Evolutionary conservation across 2,797 vertebrate genomes (phyloP), one percentile per base, ranked within the genome.

Genomic region (Hoplostethus atlanticus): DNA sequence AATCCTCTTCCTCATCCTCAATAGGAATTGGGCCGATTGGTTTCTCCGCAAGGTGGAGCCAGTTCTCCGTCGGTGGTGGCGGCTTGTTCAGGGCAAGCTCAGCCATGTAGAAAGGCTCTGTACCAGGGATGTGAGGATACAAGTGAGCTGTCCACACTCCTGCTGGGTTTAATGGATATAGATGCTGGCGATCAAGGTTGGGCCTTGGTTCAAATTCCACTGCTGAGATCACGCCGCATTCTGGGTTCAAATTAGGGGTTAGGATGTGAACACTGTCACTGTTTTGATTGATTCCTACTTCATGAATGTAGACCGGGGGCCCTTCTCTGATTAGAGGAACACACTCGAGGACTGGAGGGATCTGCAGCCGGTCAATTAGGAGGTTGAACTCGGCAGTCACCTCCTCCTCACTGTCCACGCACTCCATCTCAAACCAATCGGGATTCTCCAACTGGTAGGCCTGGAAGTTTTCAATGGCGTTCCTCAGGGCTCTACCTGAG

Each of bases 341-440:
- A 17, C 73, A 86, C 59, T 92, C 67, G 0, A 87, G 56, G 40
- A 94, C 80, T 0, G 90, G 85, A 30, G 73, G 76, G 2, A 83
- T 31, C 0, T 68, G 50, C 38, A 61, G n/a, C 0, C 62, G 55
- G 0, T 64, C 64, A 1, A 87, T 63, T 10, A 92, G 76, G 9
- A 16, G 2, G 3, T 40, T 50, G 2, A 54, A 57, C 1, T 91
- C 91, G 0, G 55, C 15, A 3, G 36, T 3, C 8, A 94, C 92
- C 6, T 92, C 94, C 15, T 95, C 94, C 15, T 92, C 94, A 0
- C 64, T 11, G 1, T 28, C 64, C 31, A 93, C 66, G 73, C 77
- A 95, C 89, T 98, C 94, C 2, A 54, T 91, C 81, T 97, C 93
- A 76, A 98, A 99, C 98, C 98, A 99, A 36, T 96, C 92, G 0